These are phyloP conservation scores for Pteronura brasiliensis DNA, from an alignment of 2,113 vertebrate species.

Conservation along the genomic window DNA sequence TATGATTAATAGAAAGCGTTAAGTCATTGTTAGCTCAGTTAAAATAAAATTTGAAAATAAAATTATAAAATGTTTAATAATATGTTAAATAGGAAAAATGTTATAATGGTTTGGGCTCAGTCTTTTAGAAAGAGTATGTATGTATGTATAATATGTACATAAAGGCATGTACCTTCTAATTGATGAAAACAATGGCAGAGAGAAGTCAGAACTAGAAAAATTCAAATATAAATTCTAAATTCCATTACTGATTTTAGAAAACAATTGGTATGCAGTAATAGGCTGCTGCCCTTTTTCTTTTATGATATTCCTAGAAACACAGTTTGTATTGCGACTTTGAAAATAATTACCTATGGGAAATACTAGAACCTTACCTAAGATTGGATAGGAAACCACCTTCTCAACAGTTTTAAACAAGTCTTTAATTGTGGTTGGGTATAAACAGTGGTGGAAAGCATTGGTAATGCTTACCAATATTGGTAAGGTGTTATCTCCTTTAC, in stretches of 20 bases:
- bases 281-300: background rate
- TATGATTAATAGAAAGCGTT: background rate
- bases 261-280: background rate
- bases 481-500: background rate
- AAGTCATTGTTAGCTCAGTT: background rate
- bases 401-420: background rate
- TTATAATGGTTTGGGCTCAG: background rate
- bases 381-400: background rate
- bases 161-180: background rate
- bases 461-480: background rate
- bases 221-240: background rate
- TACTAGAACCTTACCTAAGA: background rate
- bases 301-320: background rate
- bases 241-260: background rate
- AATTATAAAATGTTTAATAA: background rate
- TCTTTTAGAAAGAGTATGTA: background rate
- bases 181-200: background rate
- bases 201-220: background rate
- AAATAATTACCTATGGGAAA: background rate
- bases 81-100: background rate
- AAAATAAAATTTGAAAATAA: background rate
- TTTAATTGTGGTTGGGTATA: background rate
- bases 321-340: background rate
- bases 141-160: background rate
- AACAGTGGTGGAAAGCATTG: background rate